Conservation (phyloP, 1,140 invertebrate genomes). For the Dolichoris vasculosae region DNA sequence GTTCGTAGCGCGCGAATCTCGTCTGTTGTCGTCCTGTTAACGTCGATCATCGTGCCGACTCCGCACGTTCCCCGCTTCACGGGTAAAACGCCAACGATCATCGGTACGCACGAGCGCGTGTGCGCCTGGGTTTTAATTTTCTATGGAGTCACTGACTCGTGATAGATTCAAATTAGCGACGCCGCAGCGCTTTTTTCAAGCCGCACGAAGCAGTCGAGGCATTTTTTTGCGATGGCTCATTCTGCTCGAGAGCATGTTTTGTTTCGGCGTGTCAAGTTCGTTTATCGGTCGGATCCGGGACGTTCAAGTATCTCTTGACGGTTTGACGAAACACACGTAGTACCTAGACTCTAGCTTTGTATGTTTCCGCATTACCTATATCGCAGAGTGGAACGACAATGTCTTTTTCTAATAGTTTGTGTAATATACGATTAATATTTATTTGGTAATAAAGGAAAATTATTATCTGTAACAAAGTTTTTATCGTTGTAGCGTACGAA, state of each 20-base stretch:
- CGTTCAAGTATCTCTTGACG: not conserved
- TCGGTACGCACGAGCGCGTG: slow-evolving; percentile 5
- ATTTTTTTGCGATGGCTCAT: slow-evolving; percentile 8
- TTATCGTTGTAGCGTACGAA: too few species aligned
- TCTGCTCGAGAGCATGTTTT: slow-evolving; percentile 23
- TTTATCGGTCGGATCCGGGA: not conserved
- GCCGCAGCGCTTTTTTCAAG: not conserved
- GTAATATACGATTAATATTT: too few species aligned
- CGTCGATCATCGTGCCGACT: slow-evolving; percentile 12
- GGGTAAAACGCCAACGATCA: slow-evolving; percentile 6
- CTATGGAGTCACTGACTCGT: slow-evolving; percentile 47
- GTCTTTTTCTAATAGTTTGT: too few species aligned
- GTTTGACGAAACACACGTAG: not conserved
- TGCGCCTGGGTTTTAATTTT: slow-evolving; percentile 5
- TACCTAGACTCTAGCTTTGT: too few species aligned
- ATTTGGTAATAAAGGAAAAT: too few species aligned
- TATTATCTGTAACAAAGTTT: too few species aligned
- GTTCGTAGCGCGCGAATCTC: too few species aligned
- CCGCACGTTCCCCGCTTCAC: not conserved
- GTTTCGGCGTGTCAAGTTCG: slow-evolving; percentile 44
- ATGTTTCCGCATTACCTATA: too few species aligned
- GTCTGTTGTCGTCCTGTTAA: slow-evolving; percentile 1
- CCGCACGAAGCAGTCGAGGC: not conserved
- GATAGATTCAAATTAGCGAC: slow-evolving; percentile 53
- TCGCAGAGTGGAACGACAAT: too few species aligned